Base-by-base conservation (phyloP, 2,797 vertebrate species). In the Siniperca undulata region DNA sequence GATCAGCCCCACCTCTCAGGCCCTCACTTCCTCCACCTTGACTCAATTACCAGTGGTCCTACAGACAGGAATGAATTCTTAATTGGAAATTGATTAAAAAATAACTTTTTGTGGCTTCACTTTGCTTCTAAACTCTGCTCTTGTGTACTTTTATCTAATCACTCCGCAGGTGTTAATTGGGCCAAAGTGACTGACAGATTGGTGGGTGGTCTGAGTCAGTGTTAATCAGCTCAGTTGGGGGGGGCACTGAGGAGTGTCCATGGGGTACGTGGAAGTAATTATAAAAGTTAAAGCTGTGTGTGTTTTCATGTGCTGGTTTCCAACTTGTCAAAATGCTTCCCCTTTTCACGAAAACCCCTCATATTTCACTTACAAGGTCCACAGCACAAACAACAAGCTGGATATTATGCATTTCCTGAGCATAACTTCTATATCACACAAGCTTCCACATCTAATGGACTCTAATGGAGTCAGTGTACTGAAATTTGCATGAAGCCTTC, bases 71-170 rank as follows among this genome's bases (percentile, higher is more conserved):
- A 84, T 78, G 22, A 77, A 87, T 90, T 84, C 83, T 81, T 93
- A 94, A 93, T 94, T 90, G 83, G 86, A 83, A 92, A 94, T 88
- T 93, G 92, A 94, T 94, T 93, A 85, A 86, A 91, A 81, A 87
- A 87, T 62, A 64, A 83, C 84, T 86, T 90, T 90, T 78, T 82
- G 77, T 87, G 64, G 48, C 74, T 84, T 89, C 79, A 80, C 74
- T 86, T 83, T 80, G 77, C 89, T 78, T 86, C 58, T 81, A 67
- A 88, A 86, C 76, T 81, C 85, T 80, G 59, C 75, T 79, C 58
- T 68, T 83, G 30, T 84, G 82, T 81, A 78, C 73, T 86, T 88
- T 83, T 87, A 86, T 91, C 80, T 90, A 83, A 90, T 85, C 84
- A 78, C 76, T 30, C 67, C 3, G 58, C 82, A 76, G 81, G 80